Percentiles rank a stretch among this genome's conserved stretches.
Evolutionary conservation across 2,888 invertebrate species (phyloP).

Genomic region (Antheraea assamensis): DNA sequence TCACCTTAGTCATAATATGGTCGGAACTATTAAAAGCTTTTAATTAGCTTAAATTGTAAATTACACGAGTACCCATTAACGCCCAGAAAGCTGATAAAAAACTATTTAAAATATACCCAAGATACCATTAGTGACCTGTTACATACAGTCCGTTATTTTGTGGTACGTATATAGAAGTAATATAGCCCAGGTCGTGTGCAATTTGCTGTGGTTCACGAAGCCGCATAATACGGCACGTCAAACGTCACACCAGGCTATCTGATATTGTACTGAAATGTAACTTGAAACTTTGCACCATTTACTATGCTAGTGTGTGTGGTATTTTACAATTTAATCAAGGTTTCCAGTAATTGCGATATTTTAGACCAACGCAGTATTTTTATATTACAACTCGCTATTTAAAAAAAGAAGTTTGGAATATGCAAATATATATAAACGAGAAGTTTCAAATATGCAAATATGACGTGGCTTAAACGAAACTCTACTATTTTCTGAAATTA

Average conservation of each 20-base stretch:
- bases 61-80: no score
- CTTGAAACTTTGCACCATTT: constrained; percentile 46
- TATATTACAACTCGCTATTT: neutral
- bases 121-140: neutral
- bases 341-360: neutral
- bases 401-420: no score
- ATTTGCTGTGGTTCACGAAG: constrained; percentile 64
- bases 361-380: neutral
- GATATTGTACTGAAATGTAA: constrained; percentile 71
- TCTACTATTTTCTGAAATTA: no score
- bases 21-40: no score
- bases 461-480: no score
- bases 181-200: neutral
- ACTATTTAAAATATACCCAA: neutral
- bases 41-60: no score
- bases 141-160: neutral
- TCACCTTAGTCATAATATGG: no score
- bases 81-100: neutral
- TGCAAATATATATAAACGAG: no score
- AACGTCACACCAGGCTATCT: constrained; percentile 55
- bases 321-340: neutral
- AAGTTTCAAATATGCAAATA: no score
- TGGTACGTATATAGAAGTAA: neutral
- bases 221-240: constrained; percentile 66
- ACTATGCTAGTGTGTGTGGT: neutral